These are phyloP conservation scores for Drosophila quinaria DNA, from an alignment of 2,888 invertebrate species.

Conservation along the genomic window DNA sequence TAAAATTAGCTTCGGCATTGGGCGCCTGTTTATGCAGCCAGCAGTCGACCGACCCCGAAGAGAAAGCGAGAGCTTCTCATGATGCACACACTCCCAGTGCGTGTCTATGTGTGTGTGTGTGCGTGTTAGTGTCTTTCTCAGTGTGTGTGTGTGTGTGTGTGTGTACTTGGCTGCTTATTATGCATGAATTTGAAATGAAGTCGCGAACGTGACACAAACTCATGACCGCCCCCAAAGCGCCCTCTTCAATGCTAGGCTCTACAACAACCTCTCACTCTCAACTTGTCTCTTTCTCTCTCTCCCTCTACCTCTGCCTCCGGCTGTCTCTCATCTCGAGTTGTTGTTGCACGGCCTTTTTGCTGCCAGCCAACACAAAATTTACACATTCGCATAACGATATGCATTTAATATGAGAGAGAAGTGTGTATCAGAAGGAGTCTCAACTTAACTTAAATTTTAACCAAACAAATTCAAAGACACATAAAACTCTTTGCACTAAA, in stretches of 20 bases:
- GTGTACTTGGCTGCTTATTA: conserved; percentile 75
- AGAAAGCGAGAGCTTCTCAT: conserved; percentile 48
- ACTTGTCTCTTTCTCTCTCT: not conserved
- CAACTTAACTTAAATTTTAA: conserved; percentile 4
- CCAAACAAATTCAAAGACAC: conserved; percentile 58
- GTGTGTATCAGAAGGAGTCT: conserved; percentile 11
- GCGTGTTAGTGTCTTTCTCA: conserved; percentile 19
- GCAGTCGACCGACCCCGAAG: conserved; percentile 52
- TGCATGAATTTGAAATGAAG: conserved; percentile 78
- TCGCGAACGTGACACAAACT: conserved; percentile 79
- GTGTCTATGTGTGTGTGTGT: conserved; percentile 23
- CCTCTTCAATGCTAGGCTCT: conserved; percentile 38
- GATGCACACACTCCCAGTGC: conserved; percentile 51
- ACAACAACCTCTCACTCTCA: not conserved
- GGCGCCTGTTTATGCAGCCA: conserved; percentile 76
- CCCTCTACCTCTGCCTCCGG: not conserved
- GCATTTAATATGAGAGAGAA: conserved; percentile 70
- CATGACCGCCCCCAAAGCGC: conserved; percentile 55
- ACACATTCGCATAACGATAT: conserved; percentile 77
- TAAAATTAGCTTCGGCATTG: conserved; percentile 76
- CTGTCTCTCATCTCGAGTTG: conserved; percentile 10
- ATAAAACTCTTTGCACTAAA: conserved; percentile 71
- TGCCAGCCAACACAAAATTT: conserved; percentile 60
- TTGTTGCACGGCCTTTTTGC: conserved; percentile 49
- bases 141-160: conserved; percentile 35